Evolutionary conservation across 2,888 invertebrate genomes (phyloP).

Genomic region (Pyrgus malvae): DNA sequence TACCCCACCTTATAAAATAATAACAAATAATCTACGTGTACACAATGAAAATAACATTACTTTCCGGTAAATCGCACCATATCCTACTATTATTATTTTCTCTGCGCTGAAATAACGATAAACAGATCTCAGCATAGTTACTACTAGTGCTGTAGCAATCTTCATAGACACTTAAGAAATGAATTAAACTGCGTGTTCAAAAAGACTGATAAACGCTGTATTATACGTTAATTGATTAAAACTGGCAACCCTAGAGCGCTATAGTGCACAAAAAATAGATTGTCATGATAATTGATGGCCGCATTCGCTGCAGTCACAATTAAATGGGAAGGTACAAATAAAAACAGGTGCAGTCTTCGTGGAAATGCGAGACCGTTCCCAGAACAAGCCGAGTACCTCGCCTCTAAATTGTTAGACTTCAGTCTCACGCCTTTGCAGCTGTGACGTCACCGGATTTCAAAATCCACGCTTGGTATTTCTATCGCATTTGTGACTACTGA

Average conservation of each 20-base stretch:
- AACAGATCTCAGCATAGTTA: too few relatives aligned
- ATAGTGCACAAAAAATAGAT: conserved; percentile 43
- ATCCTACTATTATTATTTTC: too few relatives aligned
- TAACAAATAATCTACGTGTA: too few relatives aligned
- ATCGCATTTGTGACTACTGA: not conserved
- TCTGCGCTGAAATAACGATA: too few relatives aligned
- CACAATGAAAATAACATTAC: too few relatives aligned
- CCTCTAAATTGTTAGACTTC: conserved; percentile 36
- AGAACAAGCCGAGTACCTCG: conserved; percentile 54
- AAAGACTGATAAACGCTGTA: too few relatives aligned
- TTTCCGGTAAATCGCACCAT: too few relatives aligned
- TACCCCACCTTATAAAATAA: too few relatives aligned
- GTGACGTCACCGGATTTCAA: conserved; percentile 55
- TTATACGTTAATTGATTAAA: too few relatives aligned
- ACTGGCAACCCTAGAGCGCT: conserved; percentile 30
- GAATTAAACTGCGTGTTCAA: too few relatives aligned
- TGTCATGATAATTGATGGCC: conserved; percentile 63
- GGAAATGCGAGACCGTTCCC: conserved; percentile 60
- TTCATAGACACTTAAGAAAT: too few relatives aligned
- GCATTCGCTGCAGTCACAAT: conserved; percentile 56
- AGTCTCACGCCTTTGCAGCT: conserved; percentile 41
- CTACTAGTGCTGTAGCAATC: too few relatives aligned
- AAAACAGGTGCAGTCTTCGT: conserved; percentile 65
- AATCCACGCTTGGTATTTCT: conserved; percentile 28
- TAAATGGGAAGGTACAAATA: conserved; percentile 55